Percentiles rank a stretch among this genome's conserved stretches.
These are phyloP conservation scores for Pangasianodon hypophthalmus DNA, from an alignment of 2,113 vertebrate genomes.

Conservation along the genomic window DNA sequence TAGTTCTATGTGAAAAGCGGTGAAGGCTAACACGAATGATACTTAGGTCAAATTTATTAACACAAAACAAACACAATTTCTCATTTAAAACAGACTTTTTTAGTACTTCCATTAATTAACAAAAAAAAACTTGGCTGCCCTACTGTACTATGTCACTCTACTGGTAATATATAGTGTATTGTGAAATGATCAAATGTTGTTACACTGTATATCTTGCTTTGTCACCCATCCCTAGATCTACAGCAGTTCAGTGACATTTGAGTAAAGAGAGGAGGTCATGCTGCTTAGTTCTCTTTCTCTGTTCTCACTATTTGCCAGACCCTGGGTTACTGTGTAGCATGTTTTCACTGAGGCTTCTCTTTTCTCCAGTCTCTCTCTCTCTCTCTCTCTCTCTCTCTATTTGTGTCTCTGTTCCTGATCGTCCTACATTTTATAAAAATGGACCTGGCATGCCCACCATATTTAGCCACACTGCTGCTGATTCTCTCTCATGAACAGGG, in stretches of 20 bases:
- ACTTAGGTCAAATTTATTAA: background rate
- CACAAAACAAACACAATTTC: background rate
- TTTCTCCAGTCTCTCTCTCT: background rate
- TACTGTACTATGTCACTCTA: background rate
- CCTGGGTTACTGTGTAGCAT: background rate
- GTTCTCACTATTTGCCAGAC: background rate
- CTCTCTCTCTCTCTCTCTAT: conserved; percentile 2
- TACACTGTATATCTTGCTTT: background rate
- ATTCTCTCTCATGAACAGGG: conserved; percentile 54
- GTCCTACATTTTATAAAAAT: conserved; percentile 69
- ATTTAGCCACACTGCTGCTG: conserved; percentile 62
- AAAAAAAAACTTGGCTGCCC: background rate
- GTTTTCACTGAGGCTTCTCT: background rate
- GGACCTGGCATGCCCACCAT: conserved; percentile 63
- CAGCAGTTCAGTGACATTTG: background rate
- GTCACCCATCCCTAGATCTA: background rate
- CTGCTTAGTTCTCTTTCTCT: background rate
- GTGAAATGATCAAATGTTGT: background rate
- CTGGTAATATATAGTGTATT: background rate
- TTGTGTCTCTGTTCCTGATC: conserved; percentile 48
- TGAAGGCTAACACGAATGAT: background rate
- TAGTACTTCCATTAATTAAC: background rate
- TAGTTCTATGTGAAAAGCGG: background rate
- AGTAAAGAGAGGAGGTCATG: background rate
- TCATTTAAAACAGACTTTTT: background rate